Base-by-base conservation (phyloP, 2,797 vertebrate genomes). In the Acrocephalus scirpaceus region DNA sequence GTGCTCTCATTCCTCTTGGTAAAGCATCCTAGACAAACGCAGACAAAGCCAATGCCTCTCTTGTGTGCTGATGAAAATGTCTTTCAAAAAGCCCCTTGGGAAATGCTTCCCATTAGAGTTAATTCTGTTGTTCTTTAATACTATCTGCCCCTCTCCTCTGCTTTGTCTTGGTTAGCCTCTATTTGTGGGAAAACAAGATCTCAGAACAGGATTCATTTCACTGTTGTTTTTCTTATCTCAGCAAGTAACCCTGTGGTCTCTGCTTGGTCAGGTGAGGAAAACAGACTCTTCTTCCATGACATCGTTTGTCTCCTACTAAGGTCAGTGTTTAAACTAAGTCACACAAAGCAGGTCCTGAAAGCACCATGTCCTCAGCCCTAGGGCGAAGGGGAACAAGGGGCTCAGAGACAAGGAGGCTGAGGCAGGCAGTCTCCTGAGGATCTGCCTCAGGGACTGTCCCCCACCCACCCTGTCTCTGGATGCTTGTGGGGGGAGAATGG, bases 101-200 rank as follows among this genome's bases (percentile, higher is more conserved):
- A 95, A 90, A 86, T 27, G 50, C 56, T 92, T 94, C 88, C 92
- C 56, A 73, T 86, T 88, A 64, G 8, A 95, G 88, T 50, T 88
- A 90, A 92, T 93, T 90, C 73, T 71, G 71, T 91, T 90, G 57
- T 73, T 93, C 71, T 85, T 86, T 88, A 92, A 71, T 54, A 30
- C 45, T 47, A 29, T 36, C 51, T 76, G 36, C 45, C 67, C 64
- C 71, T 86, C 77, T 92, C 48, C 50, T 86, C 90, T 81, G 25
- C 88, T 96, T 93, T 96, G 80, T 93, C 88, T 94, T 86, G 75
- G 79, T 92, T 94, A 90, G 60, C 48, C 38, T 90, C 69, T 69
- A 5, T 82, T 92, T 92, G 77, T 71, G 65, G 67, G 84, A 74
- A 94, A 95, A 91, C 74, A 87, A 76, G 77, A 90, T 74, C 84